Conservation (phyloP, 2,797 vertebrate genomes). For the Enteromius thamalakanensis region DNA sequence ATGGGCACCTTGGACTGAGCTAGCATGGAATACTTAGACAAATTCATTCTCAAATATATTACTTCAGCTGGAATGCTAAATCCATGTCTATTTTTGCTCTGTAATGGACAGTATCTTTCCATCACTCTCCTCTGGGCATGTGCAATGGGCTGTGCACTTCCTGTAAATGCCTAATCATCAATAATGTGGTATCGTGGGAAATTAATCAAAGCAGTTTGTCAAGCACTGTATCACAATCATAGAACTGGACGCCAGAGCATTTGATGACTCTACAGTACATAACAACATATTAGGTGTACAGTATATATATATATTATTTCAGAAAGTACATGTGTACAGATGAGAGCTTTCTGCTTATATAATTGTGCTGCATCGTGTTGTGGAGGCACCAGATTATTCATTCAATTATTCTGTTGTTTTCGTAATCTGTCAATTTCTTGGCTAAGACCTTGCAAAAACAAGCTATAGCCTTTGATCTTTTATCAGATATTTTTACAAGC, state of each 20-base stretch:
- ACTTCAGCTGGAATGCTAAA: neutral
- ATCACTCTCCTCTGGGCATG: constrained; percentile 24
- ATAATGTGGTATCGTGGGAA: constrained; percentile 38
- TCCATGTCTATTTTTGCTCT: constrained; percentile 38
- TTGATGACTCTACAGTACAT: neutral
- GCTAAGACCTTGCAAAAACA: constrained; percentile 10
- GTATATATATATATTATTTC: neutral
- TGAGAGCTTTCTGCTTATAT: neutral
- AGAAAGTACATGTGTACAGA: neutral
- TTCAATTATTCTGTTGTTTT: constrained; percentile 4
- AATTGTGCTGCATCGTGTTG: neutral
- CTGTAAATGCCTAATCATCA: constrained; percentile 48
- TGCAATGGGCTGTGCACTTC: constrained; percentile 51
- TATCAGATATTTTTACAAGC: constrained; percentile 27
- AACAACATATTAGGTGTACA: neutral
- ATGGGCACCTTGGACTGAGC: neutral
- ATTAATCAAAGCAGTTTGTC: constrained; percentile 25
- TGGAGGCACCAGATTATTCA: neutral
- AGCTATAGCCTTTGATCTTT: constrained; percentile 42
- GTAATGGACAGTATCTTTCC: constrained; percentile 37
- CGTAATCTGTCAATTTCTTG: constrained; percentile 4
- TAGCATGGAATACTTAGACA: no score
- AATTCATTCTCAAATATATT: neutral
- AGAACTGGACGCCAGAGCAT: constrained; percentile 50
- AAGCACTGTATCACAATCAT: constrained; percentile 34